Evolutionary conservation across 2,888 invertebrate species (phyloP), one percentile per base, ranked within the genome.

Genomic region (Tipula vernalis): DNA sequence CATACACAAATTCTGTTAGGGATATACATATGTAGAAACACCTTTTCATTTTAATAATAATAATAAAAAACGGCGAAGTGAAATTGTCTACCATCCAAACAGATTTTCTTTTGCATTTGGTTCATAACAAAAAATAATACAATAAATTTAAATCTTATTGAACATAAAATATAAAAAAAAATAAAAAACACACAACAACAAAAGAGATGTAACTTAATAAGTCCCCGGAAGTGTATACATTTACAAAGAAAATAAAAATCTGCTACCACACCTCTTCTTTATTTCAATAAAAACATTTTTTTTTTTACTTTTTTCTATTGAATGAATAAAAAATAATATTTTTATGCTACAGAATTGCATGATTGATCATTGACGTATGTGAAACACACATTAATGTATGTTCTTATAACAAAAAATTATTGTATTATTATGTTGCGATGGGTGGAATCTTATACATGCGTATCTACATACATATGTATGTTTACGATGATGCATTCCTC

Each of bases 181-280:
- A 71, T 28, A 28, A 28, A 28, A 28, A 28, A 28, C 28, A 28
- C 28, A 28, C 28, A 28, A 71, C 71, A 71, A 71, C 71, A 71
- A 71, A 71, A 71, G 84, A 84, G 84, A 84, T 84, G 84, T 84
- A 84, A 84, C 84, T 84, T 36, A 84, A 84, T 36, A 84, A 84
- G 39, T 84, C 84, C 71, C 84, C 84, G 84, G 84, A 84, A 84
- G 41, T 84, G 39, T 84, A 36, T 39, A 84, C 3, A 84, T 36
- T 36, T 83, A 83, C 36, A 83, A 83, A 83, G 36, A 84, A 84
- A 84, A 84, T 15, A 84, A 84, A 84, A 84, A 84, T 39, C 36
- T 84, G 84, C 84, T 84, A 41, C 84, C 84, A 84, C 84, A 84
- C 84, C 84, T 84, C 84, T 83, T 83, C 83, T 84, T 84, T 84